These are phyloP conservation scores for Todiramphus saurophagus DNA, from an alignment of 2,113 vertebrate species.

Conservation along the genomic window DNA sequence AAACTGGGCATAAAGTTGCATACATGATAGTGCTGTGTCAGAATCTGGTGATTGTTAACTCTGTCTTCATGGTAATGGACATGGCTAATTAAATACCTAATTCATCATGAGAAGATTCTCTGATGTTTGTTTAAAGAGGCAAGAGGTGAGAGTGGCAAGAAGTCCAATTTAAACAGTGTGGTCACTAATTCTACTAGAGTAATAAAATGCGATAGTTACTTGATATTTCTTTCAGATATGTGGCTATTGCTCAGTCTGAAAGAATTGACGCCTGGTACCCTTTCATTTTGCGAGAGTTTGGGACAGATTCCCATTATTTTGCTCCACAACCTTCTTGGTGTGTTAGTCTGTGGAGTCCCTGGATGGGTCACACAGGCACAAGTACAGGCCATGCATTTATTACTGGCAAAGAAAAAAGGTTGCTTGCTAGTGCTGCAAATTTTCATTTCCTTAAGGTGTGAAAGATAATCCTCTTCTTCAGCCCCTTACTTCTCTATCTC, in stretches of 20 bases:
- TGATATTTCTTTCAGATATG: background rate
- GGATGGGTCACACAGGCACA: background rate
- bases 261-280: background rate
- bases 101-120: background rate
- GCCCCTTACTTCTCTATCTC: background rate
- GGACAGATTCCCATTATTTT: background rate
- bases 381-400: background rate
- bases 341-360: background rate
- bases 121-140: background rate
- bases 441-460: background rate
- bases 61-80: background rate
- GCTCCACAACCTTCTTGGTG: background rate
- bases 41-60: background rate
- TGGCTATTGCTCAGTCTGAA: background rate
- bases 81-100: background rate
- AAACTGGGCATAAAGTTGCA: background rate
- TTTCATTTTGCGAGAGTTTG: background rate
- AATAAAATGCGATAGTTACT: background rate
- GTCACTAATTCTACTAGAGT: background rate
- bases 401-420: background rate
- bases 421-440: background rate
- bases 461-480: background rate
- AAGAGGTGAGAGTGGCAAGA: background rate
- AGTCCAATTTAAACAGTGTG: background rate
- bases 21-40: background rate